A percentile compares a stretch with the other conserved stretches of the same genome.
These are phyloP conservation scores for Hyla sarda DNA, from an alignment of 2,113 vertebrate species.

Conservation along the genomic window DNA sequence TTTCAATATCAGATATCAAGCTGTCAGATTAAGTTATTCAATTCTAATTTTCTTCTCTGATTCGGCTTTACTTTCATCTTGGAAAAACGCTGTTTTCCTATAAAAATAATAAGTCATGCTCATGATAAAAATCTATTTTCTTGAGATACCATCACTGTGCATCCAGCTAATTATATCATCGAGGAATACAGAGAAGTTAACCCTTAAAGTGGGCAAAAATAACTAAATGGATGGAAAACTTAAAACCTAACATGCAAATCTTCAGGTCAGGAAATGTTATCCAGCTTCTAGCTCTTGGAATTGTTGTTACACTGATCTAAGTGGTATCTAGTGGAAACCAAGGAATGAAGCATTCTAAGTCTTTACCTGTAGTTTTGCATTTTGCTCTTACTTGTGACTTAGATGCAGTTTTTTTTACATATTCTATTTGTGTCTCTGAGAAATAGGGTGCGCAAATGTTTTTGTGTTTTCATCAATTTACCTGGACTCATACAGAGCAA, in stretches of 20 bases:
- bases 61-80: no score
- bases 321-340: neutral
- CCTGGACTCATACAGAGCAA: constrained; percentile 14
- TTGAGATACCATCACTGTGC: neutral
- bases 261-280: neutral
- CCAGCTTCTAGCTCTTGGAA: neutral
- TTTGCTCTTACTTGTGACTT: neutral
- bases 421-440: constrained; percentile 11
- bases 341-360: neutral
- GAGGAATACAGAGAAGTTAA: neutral
- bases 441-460: neutral
- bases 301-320: neutral
- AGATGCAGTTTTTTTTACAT: neutral
- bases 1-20: neutral
- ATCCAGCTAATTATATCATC: neutral
- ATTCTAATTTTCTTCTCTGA: no score
- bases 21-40: neutral
- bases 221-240: neutral
- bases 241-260: neutral
- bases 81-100: no score
- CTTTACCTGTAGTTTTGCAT: neutral
- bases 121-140: neutral
- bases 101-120: neutral
- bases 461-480: constrained; percentile 2
- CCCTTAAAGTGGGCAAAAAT: neutral